Evolutionary conservation across 1,140 invertebrate genomes (phyloP).

Genomic region (Nautilus pompilius): DNA sequence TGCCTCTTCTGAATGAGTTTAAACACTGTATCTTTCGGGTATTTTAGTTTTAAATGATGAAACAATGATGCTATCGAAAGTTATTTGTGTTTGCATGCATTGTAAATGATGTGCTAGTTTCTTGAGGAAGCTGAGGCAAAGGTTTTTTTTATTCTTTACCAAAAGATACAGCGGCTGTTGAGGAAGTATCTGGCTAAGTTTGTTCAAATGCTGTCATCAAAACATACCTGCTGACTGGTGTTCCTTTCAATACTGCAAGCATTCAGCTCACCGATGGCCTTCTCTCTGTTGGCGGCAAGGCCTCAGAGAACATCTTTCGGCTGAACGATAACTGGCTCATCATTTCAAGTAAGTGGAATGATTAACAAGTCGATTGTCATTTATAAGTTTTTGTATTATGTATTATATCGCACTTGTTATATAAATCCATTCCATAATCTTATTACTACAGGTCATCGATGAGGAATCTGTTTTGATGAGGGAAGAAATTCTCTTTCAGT

Average conservation of each 20-base stretch:
- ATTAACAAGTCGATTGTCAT: no score
- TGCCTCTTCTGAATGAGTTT: no score
- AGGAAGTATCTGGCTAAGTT: constrained; percentile 13
- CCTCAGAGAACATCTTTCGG: not conserved
- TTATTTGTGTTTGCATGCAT: no score
- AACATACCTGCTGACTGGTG: not conserved
- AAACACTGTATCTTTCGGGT: constrained; percentile 9
- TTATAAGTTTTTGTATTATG: no score
- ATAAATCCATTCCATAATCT: no score
- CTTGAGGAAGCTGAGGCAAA: constrained; percentile 3
- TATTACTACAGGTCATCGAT: no score
- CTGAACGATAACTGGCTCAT: not conserved
- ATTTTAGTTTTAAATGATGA: no score
- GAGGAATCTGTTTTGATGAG: no score
- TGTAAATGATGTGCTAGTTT: not conserved
- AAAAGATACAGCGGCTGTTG: constrained; percentile 5
- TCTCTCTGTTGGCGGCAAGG: not conserved
- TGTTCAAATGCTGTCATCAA: not conserved
- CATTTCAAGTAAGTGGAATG: no score
- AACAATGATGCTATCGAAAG: no score
- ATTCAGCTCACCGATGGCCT: constrained; percentile 7
- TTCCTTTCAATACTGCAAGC: not conserved
- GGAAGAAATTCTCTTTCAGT: no score
- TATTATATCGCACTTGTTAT: no score
- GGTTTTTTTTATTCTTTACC: constrained; percentile 7